A percentile compares a stretch with the other conserved stretches of the same genome.
Conservation (phyloP, 2,797 vertebrate genomes). For the Phoxinus dragarum region DNA sequence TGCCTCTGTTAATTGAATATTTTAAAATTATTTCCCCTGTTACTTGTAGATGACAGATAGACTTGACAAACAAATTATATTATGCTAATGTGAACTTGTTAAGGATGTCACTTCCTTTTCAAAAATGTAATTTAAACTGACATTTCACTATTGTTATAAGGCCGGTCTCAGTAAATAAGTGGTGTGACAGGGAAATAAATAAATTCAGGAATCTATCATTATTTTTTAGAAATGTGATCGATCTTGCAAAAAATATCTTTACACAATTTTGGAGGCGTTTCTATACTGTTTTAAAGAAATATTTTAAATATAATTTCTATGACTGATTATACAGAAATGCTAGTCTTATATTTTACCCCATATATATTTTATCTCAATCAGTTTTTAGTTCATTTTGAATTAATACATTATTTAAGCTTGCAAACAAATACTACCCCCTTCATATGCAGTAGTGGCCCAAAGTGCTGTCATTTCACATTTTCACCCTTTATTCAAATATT, state of each 20-base stretch:
- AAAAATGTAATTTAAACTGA: neutral
- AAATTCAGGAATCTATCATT: neutral
- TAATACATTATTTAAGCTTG: neutral
- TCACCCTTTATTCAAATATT: neutral
- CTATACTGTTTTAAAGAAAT: neutral
- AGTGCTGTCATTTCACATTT: neutral
- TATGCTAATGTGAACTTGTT: neutral
- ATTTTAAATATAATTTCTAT: neutral
- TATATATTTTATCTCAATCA: neutral
- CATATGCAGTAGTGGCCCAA: neutral
- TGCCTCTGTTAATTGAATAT: neutral
- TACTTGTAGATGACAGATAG: neutral
- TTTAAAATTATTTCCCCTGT: neutral
- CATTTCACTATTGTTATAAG: neutral
- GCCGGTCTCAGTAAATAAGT: neutral
- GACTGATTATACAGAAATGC: neutral
- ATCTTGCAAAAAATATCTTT: neutral
- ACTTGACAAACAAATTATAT: neutral
- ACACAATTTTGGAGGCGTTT: neutral
- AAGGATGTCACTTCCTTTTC: neutral
- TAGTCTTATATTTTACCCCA: neutral
- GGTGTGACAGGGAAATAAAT: neutral
- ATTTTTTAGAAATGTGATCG: neutral
- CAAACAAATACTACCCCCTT: neutral
- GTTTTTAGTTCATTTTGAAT: neutral